Percentiles rank a stretch among this genome's conserved stretches.
Evolutionary conservation across 2,888 invertebrate species (phyloP).

Genomic region (Melinaea marsaeus): DNA sequence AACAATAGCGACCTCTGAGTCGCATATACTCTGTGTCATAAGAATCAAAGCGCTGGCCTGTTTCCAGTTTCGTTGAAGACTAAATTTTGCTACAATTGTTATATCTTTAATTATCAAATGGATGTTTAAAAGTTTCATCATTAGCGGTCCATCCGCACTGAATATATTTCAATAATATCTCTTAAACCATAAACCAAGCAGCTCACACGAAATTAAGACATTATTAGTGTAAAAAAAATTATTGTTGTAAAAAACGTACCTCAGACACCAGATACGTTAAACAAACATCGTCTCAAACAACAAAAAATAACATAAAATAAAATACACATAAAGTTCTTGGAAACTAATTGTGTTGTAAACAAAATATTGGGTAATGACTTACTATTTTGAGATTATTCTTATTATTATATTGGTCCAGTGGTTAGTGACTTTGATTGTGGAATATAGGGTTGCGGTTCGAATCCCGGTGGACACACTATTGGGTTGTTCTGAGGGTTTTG

Average conservation of each 20-base stretch:
- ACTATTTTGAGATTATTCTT: too few species aligned
- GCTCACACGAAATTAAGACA: too few species aligned
- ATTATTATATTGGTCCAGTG: too few species aligned
- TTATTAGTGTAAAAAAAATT: too few species aligned
- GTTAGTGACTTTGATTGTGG: too few species aligned
- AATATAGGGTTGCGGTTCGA: too few species aligned
- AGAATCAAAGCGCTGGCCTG: constrained; percentile 61
- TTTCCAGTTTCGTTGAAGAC: constrained; percentile 46
- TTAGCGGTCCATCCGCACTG: too few species aligned
- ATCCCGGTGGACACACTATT: too few species aligned
- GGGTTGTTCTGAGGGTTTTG: too few species aligned
- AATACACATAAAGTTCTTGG: constrained; percentile 60
- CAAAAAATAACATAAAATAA: constrained; percentile 59
- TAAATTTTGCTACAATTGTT: constrained; percentile 32
- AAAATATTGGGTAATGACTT: constrained; percentile 38
- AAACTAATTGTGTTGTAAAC: constrained; percentile 68
- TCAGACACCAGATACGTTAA: constrained; percentile 19
- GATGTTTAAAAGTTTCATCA: background rate
- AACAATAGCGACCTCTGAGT: constrained; percentile 18
- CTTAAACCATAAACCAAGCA: too few species aligned
- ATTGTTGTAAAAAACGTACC: too few species aligned
- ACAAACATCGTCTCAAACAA: constrained; percentile 41
- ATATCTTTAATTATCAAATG: constrained; percentile 6
- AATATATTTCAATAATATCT: too few species aligned
- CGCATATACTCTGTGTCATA: constrained; percentile 39